Evolutionary conservation across 2,113 vertebrate genomes (phyloP), one percentile per base, ranked within the genome.

Genomic region (Sander vitreus): DNA sequence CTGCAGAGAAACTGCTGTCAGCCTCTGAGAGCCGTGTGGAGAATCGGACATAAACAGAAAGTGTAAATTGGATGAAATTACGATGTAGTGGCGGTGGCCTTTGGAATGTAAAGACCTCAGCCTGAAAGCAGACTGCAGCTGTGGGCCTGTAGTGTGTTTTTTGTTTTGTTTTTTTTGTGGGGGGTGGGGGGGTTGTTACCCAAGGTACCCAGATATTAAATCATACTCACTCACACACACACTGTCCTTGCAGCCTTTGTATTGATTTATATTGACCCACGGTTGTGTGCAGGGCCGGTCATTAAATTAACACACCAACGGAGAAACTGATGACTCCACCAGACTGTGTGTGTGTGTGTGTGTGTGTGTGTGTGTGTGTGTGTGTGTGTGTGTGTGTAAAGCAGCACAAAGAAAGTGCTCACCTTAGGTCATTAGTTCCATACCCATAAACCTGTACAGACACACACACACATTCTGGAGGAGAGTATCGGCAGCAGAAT

Each of bases 241-340:
- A 1, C 71, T 0, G 54, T 30, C 13, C 67, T 60, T 18, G 12
- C 25, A 30, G 80, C 63, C 74, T 85, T 64, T 73, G 39, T 86
- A 93, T 93, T 91, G 91, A 93, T 91, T 93, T 86, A 88, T 91
- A 85, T 86, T 77, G 86, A 85, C 78, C 85, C 53, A 0, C 6
- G 78, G 81, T 83, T 86, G 78, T 88, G 74, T 76, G 81, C 75
- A 71, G 78, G 84, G 74, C 7, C 68, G 12, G 68, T 76, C 79
- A 79, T 92, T 92, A 91, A 91, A 89, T 88, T 85, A 88, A 89
- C 89, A 88, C 88, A 86, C 80, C 69, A 64, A 2, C 43, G n/a
- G 55, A 60, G 77, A 89, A 90, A 89, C 50, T 89, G 89, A 90
- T 91, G 89, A 90, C 88, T 91, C 88, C 78, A 81, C 75, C 86